Evolutionary conservation across 2,888 invertebrate genomes (phyloP).

Genomic region (Osmoderma eremita): DNA sequence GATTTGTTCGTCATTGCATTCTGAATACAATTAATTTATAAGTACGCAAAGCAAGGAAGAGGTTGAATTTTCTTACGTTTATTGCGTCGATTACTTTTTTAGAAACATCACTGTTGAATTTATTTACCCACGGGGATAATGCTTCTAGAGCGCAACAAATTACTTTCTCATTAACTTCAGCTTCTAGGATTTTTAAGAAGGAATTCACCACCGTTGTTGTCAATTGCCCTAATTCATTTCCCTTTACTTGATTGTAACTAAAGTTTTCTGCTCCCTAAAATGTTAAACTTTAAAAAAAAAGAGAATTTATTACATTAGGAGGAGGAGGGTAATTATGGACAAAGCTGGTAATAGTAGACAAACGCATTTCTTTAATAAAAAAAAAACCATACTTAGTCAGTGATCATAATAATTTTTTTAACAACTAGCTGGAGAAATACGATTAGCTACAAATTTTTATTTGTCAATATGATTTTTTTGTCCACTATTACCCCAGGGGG

Average conservation of each 20-base stretch:
- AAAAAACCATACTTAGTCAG: too few relatives aligned
- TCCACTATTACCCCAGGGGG: too few relatives aligned
- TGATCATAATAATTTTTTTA: too few relatives aligned
- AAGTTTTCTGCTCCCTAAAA: conserved; percentile 76
- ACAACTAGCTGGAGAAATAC: too few relatives aligned
- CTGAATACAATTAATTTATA: conserved; percentile 58
- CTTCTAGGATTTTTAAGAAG: conserved; percentile 81
- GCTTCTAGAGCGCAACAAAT: conserved; percentile 82
- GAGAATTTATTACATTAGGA: too few relatives aligned
- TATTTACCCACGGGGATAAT: conserved; percentile 81
- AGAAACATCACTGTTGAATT: conserved; percentile 73
- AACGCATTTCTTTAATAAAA: too few relatives aligned
- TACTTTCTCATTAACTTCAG: conserved; percentile 93
- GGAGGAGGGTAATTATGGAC: too few relatives aligned
- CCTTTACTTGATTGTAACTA: conserved; percentile 74
- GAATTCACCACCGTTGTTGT: conserved; percentile 73
- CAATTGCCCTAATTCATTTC: conserved; percentile 68
- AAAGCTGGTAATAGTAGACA: too few relatives aligned
- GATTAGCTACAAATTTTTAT: too few relatives aligned
- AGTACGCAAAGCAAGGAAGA: neutral
- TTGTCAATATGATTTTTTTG: too few relatives aligned
- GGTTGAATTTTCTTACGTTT: conserved; percentile 61
- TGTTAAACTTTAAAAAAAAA: neutral
- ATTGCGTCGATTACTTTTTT: conserved; percentile 73
- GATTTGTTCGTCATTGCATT: conserved; percentile 81